phyloP scores from a whole-genome alignment of 2,888 invertebrate genomes.

The Eristalis pertinax region DNA sequence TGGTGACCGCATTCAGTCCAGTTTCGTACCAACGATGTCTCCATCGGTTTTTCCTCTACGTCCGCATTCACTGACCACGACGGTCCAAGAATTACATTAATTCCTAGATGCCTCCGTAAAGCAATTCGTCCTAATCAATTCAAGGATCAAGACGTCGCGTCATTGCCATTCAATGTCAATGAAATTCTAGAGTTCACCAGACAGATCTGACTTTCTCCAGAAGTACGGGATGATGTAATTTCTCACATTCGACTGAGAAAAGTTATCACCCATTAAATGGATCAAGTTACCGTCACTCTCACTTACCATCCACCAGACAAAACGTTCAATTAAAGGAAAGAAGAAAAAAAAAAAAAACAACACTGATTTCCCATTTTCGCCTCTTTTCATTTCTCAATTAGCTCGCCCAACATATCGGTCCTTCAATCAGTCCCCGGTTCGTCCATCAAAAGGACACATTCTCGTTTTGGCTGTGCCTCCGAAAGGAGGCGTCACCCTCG shows the following conservation, averaged over 20 bases:
- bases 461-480: not conserved
- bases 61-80: no score
- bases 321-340: not conserved
- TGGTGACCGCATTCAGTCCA: no score
- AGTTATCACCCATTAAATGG: not conserved
- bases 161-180: no score
- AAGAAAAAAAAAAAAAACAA: no score
- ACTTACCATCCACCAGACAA: not conserved
- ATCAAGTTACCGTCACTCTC: not conserved
- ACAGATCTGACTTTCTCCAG: no score
- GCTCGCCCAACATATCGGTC: not conserved
- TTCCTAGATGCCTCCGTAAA: no score
- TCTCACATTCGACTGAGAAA: not conserved
- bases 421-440: not conserved
- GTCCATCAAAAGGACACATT: not conserved
- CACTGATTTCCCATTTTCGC: not conserved
- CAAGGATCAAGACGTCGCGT: no score
- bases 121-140: no score
- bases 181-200: no score
- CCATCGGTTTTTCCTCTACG: no score
- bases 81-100: no score
- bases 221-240: not conserved
- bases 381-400: conserved; percentile 5
- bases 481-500: not conserved
- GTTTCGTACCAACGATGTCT: no score